Evolutionary conservation across 2,113 vertebrate species (phyloP).

Genomic region (Recurvirostra avosetta): DNA sequence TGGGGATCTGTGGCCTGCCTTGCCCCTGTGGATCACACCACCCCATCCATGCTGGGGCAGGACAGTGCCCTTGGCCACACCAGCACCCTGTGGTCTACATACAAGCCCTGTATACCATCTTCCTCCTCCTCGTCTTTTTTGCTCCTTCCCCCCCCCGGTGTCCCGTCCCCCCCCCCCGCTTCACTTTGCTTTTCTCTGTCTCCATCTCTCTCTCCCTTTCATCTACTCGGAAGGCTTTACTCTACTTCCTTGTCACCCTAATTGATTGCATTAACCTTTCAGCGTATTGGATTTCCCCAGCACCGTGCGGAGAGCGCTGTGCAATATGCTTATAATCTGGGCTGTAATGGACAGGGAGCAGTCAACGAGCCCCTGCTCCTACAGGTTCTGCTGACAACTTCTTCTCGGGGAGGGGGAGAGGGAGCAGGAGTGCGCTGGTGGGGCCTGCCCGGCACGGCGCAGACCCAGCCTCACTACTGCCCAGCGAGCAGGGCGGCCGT

Average conservation of each 20-base stretch:
- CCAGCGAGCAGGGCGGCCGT: background rate
- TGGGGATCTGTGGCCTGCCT: background rate
- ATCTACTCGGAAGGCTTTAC: conserved; percentile 96
- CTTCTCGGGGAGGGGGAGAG: conserved; percentile 8
- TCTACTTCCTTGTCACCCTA: conserved; percentile 99
- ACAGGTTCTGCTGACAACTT: conserved; percentile 70
- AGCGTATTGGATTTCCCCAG: conserved; percentile 99
- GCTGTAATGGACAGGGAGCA: conserved; percentile 98
- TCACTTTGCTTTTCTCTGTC: conserved; percentile 64
- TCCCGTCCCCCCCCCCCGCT: background rate
- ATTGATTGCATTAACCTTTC: conserved; percentile 99
- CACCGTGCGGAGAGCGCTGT: conserved; percentile 95
- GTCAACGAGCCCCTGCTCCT: conserved; percentile 91
- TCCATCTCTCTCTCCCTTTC: conserved; percentile 81
- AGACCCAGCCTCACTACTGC: background rate
- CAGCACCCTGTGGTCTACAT: background rate
- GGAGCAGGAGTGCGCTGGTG: fast-evolving
- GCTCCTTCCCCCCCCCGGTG: background rate
- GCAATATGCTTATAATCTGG: conserved; percentile 99
- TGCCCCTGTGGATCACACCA: background rate
- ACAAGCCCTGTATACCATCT: conserved; percentile 57
- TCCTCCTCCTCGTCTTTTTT: conserved; percentile 63
- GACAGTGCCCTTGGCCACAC: background rate
- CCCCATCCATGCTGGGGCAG: background rate
- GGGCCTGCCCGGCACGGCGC: background rate